A percentile compares a stretch with the other conserved stretches of the same genome.
Evolutionary conservation across 2,797 vertebrate species (phyloP).

Genomic region (Acanthurus tractus): DNA sequence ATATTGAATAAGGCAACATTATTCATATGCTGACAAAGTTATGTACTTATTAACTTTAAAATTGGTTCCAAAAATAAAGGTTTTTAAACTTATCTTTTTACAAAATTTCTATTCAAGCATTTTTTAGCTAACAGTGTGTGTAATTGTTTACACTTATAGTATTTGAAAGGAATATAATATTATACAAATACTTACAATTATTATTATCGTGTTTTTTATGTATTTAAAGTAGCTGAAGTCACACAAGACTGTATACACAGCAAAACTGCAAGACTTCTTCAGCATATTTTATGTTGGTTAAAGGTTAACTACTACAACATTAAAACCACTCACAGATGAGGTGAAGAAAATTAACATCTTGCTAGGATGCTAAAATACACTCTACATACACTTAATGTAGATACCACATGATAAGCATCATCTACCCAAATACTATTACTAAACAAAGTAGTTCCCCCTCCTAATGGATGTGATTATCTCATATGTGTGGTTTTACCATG

Average conservation of each 20-base stretch:
- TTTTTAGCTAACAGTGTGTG: neutral
- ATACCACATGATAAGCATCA: no score
- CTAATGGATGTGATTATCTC: neutral
- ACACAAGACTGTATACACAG: neutral
- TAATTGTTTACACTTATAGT: neutral
- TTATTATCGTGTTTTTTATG: neutral
- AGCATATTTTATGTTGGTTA: neutral
- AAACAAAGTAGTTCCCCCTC: no score
- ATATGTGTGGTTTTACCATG: neutral
- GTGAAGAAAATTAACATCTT: no score
- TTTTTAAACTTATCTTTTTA: neutral
- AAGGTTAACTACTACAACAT: no score
- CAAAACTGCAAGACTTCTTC: neutral
- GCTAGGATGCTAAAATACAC: no score
- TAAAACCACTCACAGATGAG: no score
- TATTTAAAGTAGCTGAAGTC: neutral
- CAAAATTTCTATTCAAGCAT: neutral
- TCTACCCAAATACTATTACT: no score
- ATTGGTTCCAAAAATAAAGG: neutral
- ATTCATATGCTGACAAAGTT: neutral
- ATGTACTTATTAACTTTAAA: neutral
- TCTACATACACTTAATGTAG: no score
- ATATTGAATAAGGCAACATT: neutral
- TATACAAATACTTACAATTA: neutral
- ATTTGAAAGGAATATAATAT: conserved; percentile 1